These are phyloP conservation scores for Cetoscarus ocellatus DNA, from an alignment of 2,797 vertebrate species.

Conservation along the genomic window DNA sequence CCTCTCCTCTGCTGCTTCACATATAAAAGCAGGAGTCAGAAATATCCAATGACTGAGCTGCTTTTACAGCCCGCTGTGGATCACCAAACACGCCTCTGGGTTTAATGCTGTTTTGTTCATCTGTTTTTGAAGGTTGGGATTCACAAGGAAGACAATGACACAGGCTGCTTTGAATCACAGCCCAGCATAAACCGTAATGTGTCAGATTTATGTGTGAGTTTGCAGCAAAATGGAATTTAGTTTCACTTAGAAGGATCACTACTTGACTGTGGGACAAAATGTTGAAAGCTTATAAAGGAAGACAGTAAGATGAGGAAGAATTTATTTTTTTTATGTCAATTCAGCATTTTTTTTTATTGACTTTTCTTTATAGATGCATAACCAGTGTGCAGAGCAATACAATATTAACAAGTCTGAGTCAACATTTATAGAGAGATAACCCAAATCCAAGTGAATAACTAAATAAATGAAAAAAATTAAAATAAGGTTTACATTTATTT, in stretches of 20 bases:
- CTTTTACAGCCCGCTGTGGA: slow-evolving; percentile 31
- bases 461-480: too few relatives aligned
- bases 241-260: neutral
- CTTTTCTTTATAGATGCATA: too few relatives aligned
- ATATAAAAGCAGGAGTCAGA: slow-evolving; percentile 27
- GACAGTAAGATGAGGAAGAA: too few relatives aligned
- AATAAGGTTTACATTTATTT: too few relatives aligned
- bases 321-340: too few relatives aligned
- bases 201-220: neutral
- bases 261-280: neutral
- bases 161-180: neutral
- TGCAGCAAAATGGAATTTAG: neutral
- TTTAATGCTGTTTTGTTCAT: slow-evolving; percentile 32
- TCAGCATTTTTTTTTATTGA: too few relatives aligned
- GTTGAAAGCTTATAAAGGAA: too few relatives aligned
- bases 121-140: slow-evolving; percentile 27
- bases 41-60: slow-evolving; percentile 2
- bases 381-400: too few relatives aligned
- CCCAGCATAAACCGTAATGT: slow-evolving; percentile 1
- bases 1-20: slow-evolving; percentile 31
- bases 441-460: too few relatives aligned
- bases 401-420: too few relatives aligned
- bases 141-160: neutral
- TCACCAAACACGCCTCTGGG: slow-evolving; percentile 9
- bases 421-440: too few relatives aligned